Conservation (phyloP, 2,113 vertebrate genomes). For the Maylandia zebra region DNA sequence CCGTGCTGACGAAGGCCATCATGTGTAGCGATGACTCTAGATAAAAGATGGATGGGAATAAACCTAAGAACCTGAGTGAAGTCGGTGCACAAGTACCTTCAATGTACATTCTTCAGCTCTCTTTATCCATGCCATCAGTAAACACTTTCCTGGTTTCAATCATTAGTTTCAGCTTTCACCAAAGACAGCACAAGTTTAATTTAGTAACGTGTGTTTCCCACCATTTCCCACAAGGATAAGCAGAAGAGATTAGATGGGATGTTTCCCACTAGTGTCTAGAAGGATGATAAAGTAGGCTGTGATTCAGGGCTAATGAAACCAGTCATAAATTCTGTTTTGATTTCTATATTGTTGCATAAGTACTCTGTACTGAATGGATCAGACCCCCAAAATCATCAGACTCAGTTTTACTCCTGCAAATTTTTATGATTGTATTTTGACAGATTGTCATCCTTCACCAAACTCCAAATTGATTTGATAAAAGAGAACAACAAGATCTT, state of each 20-base stretch:
- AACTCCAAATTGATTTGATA: neutral
- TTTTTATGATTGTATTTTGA: neutral
- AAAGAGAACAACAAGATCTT: neutral
- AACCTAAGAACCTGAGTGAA: neutral
- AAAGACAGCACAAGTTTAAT: neutral
- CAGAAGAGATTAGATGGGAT: accelerated
- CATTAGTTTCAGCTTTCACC: neutral
- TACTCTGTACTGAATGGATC: neutral
- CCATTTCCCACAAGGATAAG: neutral
- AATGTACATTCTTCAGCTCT: neutral
- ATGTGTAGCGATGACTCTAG: accelerated
- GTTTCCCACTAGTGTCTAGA: neutral
- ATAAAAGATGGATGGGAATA: neutral
- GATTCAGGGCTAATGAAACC: neutral
- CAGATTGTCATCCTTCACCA: neutral
- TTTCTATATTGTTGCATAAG: neutral
- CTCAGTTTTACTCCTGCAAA: neutral
- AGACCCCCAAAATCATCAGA: neutral
- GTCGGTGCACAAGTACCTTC: neutral
- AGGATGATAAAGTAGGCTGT: neutral
- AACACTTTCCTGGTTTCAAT: neutral
- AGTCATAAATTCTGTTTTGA: neutral
- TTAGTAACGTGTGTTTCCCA: neutral
- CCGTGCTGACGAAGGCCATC: neutral
- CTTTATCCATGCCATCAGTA: neutral